These are phyloP conservation scores for Fratercula arctica DNA, from an alignment of 2,797 vertebrate species.

Conservation along the genomic window DNA sequence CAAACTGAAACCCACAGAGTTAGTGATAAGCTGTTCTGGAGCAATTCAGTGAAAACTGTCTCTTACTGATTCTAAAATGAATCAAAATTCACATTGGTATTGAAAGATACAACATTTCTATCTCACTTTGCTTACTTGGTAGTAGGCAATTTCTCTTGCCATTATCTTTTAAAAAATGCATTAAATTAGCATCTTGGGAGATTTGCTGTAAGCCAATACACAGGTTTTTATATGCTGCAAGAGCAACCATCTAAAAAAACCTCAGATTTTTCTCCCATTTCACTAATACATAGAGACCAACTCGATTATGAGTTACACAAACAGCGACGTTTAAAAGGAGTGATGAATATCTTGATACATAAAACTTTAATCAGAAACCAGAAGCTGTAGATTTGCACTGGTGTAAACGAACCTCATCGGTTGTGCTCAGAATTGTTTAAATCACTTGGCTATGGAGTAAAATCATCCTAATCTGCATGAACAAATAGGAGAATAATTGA, in stretches of 20 bases:
- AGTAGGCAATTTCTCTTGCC: neutral
- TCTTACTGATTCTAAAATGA: neutral
- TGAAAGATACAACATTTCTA: neutral
- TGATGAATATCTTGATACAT: neutral
- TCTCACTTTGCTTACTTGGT: neutral
- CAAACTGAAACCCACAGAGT: neutral
- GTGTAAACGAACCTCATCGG: constrained; percentile 15
- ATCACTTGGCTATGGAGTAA: constrained; percentile 9
- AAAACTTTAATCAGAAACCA: constrained; percentile 24
- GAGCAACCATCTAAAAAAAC: neutral
- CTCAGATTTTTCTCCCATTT: neutral
- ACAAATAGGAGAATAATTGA: constrained; percentile 35
- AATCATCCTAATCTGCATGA: neutral
- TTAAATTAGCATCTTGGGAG: neutral
- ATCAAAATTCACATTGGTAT: neutral
- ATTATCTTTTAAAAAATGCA: neutral
- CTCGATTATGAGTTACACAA: neutral
- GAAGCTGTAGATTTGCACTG: neutral
- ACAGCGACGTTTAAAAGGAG: neutral
- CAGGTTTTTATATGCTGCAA: neutral
- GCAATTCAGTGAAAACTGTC: neutral
- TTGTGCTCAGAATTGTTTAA: neutral
- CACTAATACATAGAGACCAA: neutral
- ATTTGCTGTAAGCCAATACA: neutral
- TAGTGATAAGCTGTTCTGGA: neutral